Evolutionary conservation across 2,888 invertebrate species (phyloP).

Genomic region (Cyrtodaria siliqua): DNA sequence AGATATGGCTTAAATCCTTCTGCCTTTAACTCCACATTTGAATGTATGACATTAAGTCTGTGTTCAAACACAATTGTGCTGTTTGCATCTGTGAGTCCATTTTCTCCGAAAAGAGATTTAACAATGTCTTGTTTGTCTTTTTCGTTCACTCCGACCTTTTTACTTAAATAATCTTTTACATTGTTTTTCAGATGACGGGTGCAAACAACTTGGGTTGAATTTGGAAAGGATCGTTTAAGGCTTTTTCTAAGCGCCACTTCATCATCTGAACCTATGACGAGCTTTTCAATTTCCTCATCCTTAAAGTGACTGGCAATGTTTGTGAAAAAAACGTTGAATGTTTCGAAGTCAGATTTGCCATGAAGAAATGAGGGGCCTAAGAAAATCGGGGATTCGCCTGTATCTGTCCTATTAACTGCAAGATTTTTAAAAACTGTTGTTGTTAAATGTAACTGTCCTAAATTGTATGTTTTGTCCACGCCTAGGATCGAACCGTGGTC

Average conservation of each 20-base stretch:
- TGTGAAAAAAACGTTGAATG: no score
- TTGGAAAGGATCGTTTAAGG: conserved; percentile 5
- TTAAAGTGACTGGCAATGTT: no score
- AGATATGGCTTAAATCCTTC: not conserved
- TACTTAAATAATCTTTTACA: conserved; percentile 24
- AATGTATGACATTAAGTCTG: not conserved
- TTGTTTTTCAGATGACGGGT: conserved; percentile 30
- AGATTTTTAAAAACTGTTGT: conserved; percentile 24
- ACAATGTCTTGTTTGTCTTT: not conserved
- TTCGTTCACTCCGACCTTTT: conserved; percentile 10
- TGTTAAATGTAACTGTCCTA: conserved; percentile 27
- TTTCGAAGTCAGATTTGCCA: no score
- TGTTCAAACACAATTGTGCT: conserved; percentile 18
- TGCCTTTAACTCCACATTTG: no score
- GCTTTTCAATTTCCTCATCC: conserved; percentile 11
- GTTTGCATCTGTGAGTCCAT: conserved; percentile 15
- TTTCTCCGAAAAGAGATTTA: conserved; percentile 17
- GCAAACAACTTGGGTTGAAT: conserved; percentile 19
- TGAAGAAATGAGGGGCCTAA: no score
- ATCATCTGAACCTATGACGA: conserved; percentile 20
- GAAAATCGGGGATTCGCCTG: no score
- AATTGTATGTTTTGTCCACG: conserved; percentile 29
- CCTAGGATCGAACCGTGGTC: conserved; percentile 10
- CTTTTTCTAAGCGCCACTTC: conserved; percentile 13
- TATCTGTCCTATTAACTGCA: conserved; percentile 4